phyloP scores from a whole-genome alignment of 2,113 vertebrate species.

The Ranitomeya imitator region DNA sequence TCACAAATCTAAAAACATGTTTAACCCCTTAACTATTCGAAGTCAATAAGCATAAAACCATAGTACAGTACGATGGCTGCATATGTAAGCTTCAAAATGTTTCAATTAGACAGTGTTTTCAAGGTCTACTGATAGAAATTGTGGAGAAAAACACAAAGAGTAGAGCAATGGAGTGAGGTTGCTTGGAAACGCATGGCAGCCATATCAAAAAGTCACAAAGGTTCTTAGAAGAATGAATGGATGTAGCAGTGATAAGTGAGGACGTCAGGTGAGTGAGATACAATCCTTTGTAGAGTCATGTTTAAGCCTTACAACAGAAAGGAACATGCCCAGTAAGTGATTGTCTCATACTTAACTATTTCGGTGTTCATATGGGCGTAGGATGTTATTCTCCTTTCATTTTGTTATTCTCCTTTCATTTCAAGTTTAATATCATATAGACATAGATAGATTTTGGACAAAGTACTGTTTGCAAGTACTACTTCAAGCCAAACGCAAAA shows the following conservation, averaged over 20 bases:
- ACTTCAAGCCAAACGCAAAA: too few species aligned
- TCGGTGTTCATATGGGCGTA: neutral
- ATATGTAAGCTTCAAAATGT: slow-evolving; percentile 6
- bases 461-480: too few species aligned
- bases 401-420: too few species aligned
- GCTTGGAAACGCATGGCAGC: slow-evolving; percentile 73
- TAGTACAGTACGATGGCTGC: neutral
- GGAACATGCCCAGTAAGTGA: neutral
- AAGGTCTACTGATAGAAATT: slow-evolving; percentile 43
- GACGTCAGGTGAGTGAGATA: slow-evolving; percentile 59
- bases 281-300: slow-evolving; percentile 47
- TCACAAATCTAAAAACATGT: neutral
- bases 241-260: slow-evolving; percentile 54
- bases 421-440: too few species aligned
- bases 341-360: slow-evolving; percentile 2
- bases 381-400: too few species aligned
- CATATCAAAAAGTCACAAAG: slow-evolving; percentile 63
- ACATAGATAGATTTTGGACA: too few species aligned
- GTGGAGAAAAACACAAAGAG: slow-evolving; percentile 39
- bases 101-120: slow-evolving; percentile 34
- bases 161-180: slow-evolving; percentile 62
- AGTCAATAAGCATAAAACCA: neutral
- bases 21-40: neutral
- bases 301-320: slow-evolving; percentile 46
- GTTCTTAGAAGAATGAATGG: slow-evolving; percentile 65